phyloP scores from a whole-genome alignment of 2,888 invertebrate species.

The Tupiocoris notatus region DNA sequence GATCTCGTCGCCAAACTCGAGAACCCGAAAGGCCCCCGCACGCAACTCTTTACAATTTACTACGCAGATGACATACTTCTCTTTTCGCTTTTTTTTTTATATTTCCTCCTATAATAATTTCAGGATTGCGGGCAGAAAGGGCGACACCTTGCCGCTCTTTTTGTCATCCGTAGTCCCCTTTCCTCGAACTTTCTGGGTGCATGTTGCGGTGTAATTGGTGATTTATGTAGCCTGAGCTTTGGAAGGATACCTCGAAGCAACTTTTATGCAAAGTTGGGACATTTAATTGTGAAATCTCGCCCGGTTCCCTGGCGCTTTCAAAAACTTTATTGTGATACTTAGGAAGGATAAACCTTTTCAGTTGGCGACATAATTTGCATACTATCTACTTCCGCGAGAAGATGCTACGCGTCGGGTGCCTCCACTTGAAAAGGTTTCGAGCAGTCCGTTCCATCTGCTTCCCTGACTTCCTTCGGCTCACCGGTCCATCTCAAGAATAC shows the following conservation, averaged over 20 bases:
- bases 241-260: conserved; percentile 6
- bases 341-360: conserved; percentile 7
- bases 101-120: background rate
- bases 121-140: background rate
- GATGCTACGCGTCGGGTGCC: background rate
- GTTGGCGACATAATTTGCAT: conserved; percentile 7
- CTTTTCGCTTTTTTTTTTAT: background rate
- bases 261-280: conserved; percentile 19
- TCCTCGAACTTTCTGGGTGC: conserved; percentile 17
- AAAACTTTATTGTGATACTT: conserved; percentile 20
- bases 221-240: conserved; percentile 16
- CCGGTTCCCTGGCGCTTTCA: background rate
- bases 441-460: background rate
- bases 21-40: background rate
- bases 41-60: conserved; percentile 18
- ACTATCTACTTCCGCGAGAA: conserved; percentile 1
- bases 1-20: background rate
- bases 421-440: background rate
- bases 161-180: background rate
- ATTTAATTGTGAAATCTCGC: conserved; percentile 26
- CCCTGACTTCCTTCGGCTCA: background rate
- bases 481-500: background rate
- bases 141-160: background rate
- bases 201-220: conserved; percentile 28
- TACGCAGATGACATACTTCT: background rate